Percentiles rank a stretch among this genome's conserved stretches.
These are phyloP conservation scores for Oreochromis niloticus DNA, from an alignment of 2,113 vertebrate genomes.

Conservation along the genomic window DNA sequence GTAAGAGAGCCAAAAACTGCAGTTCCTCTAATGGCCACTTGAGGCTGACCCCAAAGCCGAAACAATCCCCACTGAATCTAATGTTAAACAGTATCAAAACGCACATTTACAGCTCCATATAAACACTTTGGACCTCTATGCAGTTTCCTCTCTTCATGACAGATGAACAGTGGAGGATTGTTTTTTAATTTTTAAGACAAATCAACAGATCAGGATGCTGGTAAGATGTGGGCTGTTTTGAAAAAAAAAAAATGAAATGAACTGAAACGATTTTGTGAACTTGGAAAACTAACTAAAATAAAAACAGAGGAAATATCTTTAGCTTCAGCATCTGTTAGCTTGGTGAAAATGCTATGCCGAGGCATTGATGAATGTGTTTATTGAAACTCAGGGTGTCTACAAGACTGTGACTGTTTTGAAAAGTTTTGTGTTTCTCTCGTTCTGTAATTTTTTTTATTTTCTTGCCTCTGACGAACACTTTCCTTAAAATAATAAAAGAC, in stretches of 20 bases:
- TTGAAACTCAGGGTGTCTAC: neutral
- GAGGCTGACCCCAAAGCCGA: neutral
- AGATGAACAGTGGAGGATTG: neutral
- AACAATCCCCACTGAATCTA: neutral
- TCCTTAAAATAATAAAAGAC: neutral
- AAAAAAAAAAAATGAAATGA: neutral
- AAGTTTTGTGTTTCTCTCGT: neutral
- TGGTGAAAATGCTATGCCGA: neutral
- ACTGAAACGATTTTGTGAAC: neutral
- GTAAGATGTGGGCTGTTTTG: neutral
- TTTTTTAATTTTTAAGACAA: neutral
- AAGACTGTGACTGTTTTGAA: neutral
- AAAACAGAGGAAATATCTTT: neutral
- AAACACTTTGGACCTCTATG: neutral
- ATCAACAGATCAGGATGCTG: neutral
- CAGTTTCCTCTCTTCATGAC: neutral
- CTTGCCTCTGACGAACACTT: neutral
- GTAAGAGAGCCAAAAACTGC: neutral
- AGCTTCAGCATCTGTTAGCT: neutral
- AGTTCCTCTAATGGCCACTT: neutral
- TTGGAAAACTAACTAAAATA: neutral
- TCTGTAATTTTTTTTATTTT: fast-evolving
- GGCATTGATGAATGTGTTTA: neutral
- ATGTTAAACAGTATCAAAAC: neutral
- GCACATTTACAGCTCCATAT: neutral